These are phyloP conservation scores for Tricholaema leucomelas DNA, from an alignment of 2,113 vertebrate species.

Conservation along the genomic window DNA sequence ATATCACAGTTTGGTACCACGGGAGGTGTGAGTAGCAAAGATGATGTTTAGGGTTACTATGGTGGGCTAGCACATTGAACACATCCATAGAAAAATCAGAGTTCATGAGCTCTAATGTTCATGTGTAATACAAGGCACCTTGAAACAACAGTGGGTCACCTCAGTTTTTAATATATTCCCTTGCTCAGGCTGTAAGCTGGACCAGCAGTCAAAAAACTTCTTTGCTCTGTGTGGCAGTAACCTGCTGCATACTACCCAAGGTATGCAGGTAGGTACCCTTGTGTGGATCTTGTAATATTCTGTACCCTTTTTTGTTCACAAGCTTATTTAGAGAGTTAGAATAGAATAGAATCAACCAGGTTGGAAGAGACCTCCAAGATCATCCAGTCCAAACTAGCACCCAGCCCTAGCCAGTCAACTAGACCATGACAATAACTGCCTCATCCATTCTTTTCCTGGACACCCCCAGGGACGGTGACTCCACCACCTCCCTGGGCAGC, in stretches of 20 bases:
- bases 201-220: not conserved
- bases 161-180: not conserved
- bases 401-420: too few relatives aligned
- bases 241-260: not conserved
- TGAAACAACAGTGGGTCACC: not conserved
- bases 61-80: not conserved
- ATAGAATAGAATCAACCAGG: too few relatives aligned
- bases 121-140: not conserved
- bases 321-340: not conserved
- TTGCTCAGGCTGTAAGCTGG: not conserved
- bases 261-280: not conserved
- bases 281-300: not conserved
- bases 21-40: not conserved
- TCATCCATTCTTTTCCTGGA: too few relatives aligned
- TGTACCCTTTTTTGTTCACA: not conserved
- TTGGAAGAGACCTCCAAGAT: too few relatives aligned
- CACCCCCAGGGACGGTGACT: too few relatives aligned
- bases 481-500: too few relatives aligned
- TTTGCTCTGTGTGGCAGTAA: not conserved
- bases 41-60: not conserved
- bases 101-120: not conserved
- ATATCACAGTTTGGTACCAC: not conserved
- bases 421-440: too few relatives aligned
- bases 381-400: too few relatives aligned
- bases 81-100: not conserved